phyloP scores from a whole-genome alignment of 2,797 vertebrate species.

The Xyrichtys novacula region DNA sequence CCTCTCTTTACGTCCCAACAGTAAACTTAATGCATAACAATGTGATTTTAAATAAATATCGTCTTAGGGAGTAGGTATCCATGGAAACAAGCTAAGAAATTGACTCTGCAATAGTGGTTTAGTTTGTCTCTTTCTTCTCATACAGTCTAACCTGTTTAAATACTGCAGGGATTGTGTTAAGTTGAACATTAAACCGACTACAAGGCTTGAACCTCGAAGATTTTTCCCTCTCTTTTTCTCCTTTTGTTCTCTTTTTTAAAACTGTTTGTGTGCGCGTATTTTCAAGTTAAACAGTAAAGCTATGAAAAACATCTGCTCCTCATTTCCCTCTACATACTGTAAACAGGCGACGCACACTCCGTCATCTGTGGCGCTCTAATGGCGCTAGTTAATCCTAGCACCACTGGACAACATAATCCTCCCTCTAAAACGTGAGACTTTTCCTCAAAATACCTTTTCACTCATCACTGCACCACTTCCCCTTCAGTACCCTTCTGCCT shows the following conservation, averaged over 20 bases:
- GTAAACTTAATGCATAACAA: slow-evolving; percentile 60
- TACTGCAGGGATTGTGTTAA: slow-evolving; percentile 43
- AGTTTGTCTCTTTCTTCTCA: slow-evolving; percentile 45
- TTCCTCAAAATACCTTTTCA: slow-evolving; percentile 41
- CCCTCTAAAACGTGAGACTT: slow-evolving; percentile 38
- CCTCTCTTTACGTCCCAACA: slow-evolving; percentile 32
- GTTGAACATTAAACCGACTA: slow-evolving; percentile 35
- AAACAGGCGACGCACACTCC: slow-evolving; percentile 51
- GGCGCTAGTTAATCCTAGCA: slow-evolving; percentile 56
- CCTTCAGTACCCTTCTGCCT: neutral
- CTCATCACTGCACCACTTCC: slow-evolving; percentile 12
- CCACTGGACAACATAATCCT: slow-evolving; percentile 50
- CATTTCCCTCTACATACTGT: slow-evolving; percentile 44
- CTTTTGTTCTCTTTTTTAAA: neutral
- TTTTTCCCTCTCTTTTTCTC: slow-evolving; percentile 21
- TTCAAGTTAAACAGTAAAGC: slow-evolving; percentile 41
- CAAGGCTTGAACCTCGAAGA: slow-evolving; percentile 22
- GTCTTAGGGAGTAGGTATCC: slow-evolving; percentile 59
- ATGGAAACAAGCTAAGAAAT: slow-evolving; percentile 73
- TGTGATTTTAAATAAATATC: slow-evolving; percentile 70
- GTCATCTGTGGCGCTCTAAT: slow-evolving; percentile 53
- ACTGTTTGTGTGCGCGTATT: slow-evolving; percentile 14
- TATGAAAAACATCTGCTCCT: slow-evolving; percentile 68
- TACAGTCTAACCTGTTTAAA: slow-evolving; percentile 42
- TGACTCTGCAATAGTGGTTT: slow-evolving; percentile 48